A percentile compares a stretch with the other conserved stretches of the same genome.
Conservation (phyloP, 2,113 vertebrate genomes). For the Scatophagus argus region DNA sequence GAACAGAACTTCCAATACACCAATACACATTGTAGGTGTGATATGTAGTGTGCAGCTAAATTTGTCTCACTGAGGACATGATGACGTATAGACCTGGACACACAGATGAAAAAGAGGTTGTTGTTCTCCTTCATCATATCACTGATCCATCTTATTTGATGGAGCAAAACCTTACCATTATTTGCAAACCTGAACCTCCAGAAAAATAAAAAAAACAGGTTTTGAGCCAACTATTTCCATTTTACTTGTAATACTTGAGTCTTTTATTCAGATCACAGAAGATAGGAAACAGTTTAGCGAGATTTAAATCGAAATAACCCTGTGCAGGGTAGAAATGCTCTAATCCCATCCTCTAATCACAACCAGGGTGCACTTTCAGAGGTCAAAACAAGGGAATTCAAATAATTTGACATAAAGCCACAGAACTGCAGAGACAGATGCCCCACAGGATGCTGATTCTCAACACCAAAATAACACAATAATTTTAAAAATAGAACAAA, state of each 20-base stretch:
- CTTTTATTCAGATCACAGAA: conserved; percentile 58
- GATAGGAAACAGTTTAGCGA: conserved; percentile 68
- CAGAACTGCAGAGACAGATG: not conserved
- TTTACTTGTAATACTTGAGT: conserved; percentile 27
- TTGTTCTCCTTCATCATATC: conserved; percentile 10
- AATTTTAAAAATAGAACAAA: conserved; percentile 18
- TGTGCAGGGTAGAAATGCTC: conserved; percentile 55
- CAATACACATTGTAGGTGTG: not conserved
- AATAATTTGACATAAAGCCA: conserved; percentile 38
- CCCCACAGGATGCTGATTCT: not conserved
- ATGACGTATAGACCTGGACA: not conserved
- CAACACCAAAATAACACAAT: not conserved
- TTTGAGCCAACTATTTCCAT: conserved; percentile 3
- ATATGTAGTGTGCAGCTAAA: not conserved
- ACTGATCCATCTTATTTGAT: not conserved
- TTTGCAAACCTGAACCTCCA: conserved; percentile 13
- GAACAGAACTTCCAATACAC: not conserved
- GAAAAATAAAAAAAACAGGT: not conserved
- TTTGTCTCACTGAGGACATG: not conserved
- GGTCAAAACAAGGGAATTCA: conserved; percentile 53
- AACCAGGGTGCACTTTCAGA: conserved; percentile 52
- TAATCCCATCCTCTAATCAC: conserved; percentile 68
- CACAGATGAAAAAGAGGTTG: not conserved
- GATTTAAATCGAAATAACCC: conserved; percentile 74
- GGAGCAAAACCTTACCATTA: not conserved